Base-by-base conservation (phyloP, 2,888 invertebrate genomes). In the Clusia tigrina region DNA sequence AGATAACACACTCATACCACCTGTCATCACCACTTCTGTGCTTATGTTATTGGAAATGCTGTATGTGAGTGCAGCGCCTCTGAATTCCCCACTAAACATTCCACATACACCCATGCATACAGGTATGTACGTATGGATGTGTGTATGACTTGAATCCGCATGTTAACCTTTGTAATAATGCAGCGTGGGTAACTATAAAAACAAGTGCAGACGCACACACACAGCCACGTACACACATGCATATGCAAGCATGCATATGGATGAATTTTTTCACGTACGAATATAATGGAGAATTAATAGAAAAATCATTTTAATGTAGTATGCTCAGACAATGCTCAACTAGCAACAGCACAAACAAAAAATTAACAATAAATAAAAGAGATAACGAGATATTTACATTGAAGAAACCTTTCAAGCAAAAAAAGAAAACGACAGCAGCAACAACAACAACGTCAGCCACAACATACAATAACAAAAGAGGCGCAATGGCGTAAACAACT, bases 341-440 rank as follows among this genome's bases (percentile, higher is more conserved):
- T 42, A n/a, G 42, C n/a, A 42, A 42, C 42, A 42, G 15, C 10
- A 42, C n/a, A 42, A 10, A 42, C 10, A 42, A 15, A 42, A 3
- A 12, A 12, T 32, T 32, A 32, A 32, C 5, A 17, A 6, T 10
- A 42, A 42, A 42, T n/a, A 15, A 9, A 42, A 6, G n/a, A 42
- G n/a, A 42, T 3, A 6, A 42, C 42, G 2, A 42, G n/a, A 42
- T 48, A 48, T 48, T 48, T 48, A 6, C 48, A 48, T 48, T 48
- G 48, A 48, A 15, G 3, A 18, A 20, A 48, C 48, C 48, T 48
- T 48, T 48, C 53, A 62, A 37, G 24, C 37, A 23, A 32, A 60
- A 61, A 62, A 56, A n/a, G 54, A 62, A 62, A 62, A 54, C 62
- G 18, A 69, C 65, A 56, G 9, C 65, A 60, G 22, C 67, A 32